These are phyloP conservation scores for Pagrus major DNA, from an alignment of 2,113 vertebrate genomes.

Conservation along the genomic window DNA sequence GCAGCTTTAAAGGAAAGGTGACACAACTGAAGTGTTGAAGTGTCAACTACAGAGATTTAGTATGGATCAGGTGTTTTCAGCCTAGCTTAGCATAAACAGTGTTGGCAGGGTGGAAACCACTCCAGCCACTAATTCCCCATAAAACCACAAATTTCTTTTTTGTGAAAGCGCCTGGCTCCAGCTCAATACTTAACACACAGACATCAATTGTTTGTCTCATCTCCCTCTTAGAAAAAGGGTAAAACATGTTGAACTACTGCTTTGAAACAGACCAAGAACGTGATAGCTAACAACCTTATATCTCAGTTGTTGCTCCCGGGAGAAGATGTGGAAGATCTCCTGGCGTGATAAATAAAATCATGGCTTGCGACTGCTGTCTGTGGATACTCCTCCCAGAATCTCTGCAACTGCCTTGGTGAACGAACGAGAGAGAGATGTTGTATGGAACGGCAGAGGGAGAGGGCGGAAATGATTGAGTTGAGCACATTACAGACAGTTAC, in stretches of 20 bases:
- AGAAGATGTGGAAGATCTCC: constrained; percentile 7
- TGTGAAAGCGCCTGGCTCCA: not conserved
- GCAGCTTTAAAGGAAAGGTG: no score
- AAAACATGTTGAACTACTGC: not conserved
- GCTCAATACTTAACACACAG: not conserved
- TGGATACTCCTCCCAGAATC: constrained; percentile 21
- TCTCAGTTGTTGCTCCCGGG: not conserved
- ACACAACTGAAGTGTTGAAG: no score
- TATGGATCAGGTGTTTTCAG: not conserved
- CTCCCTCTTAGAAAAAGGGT: not conserved
- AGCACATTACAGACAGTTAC: constrained; percentile 79
- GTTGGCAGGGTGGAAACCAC: not conserved
- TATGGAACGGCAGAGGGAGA: constrained; percentile 8
- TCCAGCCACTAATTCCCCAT: not conserved
- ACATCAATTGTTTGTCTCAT: not conserved
- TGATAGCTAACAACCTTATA: not conserved
- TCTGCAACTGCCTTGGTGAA: constrained; percentile 24
- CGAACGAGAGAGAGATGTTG: constrained; percentile 52
- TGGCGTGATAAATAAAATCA: constrained; percentile 26
- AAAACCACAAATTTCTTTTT: not conserved
- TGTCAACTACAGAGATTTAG: no score
- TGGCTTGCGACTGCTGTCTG: not conserved
- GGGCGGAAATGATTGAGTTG: constrained; percentile 73
- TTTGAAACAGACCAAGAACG: not conserved
- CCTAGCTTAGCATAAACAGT: not conserved